phyloP scores from a whole-genome alignment of 2,888 invertebrate species.

The Eretmocerus hayati region DNA sequence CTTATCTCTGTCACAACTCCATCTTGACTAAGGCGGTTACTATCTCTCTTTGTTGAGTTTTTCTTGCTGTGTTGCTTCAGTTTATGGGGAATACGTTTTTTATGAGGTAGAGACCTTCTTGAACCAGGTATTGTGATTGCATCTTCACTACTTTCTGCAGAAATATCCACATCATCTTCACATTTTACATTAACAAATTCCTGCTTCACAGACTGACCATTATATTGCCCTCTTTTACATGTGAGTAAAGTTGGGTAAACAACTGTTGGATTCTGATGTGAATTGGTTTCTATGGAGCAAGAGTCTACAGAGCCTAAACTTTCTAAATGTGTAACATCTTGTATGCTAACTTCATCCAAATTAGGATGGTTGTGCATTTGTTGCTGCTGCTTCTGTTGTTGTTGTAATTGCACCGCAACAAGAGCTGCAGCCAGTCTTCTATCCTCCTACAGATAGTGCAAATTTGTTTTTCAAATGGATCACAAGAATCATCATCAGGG shows the following conservation, averaged over 20 bases:
- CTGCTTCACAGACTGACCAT: constrained; percentile 35
- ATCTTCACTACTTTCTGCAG: constrained; percentile 48
- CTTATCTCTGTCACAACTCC: constrained; percentile 29
- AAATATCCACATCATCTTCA: constrained; percentile 45
- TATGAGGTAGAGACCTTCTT: constrained; percentile 74
- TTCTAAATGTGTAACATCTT: constrained; percentile 39
- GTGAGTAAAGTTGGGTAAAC: constrained; percentile 37
- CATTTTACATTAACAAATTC: constrained; percentile 44
- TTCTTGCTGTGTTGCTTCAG: constrained; percentile 51
- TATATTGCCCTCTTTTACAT: constrained; percentile 34
- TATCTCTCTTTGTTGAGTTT: constrained; percentile 31
- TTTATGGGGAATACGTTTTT: constrained; percentile 76
- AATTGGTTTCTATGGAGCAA: constrained; percentile 40
- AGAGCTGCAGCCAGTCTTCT: constrained; percentile 56
- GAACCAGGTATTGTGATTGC: constrained; percentile 41
- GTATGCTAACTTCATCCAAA: constrained; percentile 36
- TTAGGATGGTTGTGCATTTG: constrained; percentile 41
- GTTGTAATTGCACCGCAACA: constrained; percentile 57
- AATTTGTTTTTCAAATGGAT: neutral
- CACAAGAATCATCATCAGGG: neutral
- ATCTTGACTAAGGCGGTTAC: constrained; percentile 27
- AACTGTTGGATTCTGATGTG: constrained; percentile 34
- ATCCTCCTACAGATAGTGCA: constrained; percentile 53
- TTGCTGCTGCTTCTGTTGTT: constrained; percentile 56
- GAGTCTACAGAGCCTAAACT: constrained; percentile 38